Base-by-base conservation (phyloP, 2,113 vertebrate genomes). In the Rhizomys pruinosus region DNA sequence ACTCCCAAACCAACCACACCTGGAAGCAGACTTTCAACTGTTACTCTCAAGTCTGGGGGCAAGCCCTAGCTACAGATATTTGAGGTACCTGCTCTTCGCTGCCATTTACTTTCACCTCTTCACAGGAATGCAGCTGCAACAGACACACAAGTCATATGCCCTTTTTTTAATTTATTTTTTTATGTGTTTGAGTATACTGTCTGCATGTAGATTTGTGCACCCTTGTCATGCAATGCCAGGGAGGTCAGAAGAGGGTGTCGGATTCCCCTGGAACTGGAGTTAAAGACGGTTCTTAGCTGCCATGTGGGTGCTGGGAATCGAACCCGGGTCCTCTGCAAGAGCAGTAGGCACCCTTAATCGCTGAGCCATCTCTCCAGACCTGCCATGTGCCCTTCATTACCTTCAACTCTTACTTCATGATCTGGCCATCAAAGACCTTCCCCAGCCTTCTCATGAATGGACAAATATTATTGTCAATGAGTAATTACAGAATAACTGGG, bases 1-100 rank as follows among this genome's bases (percentile, higher is more conserved):
- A 87, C 98, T 98, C 73, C 73, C 98, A 98, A 90, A 96, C 13
- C 57, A 79, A 97, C 64, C 90, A 84, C 69, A 93, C 7, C 1
- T 98, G 47, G n/a, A 90, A 98, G 74, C 97, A 98, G 97, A 97
- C 44, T 44, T 89, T 98, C 81, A 94, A 37, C 63, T 98, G 98
- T 93, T 98, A 98, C 95, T 97, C 98, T 61, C 98, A 98, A 59
- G 97, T 98, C 72, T 98, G 97, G 47, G 47, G 96, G 97, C 74
- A 94, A n/a, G 1, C 97, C 98, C 63, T 98, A 98, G 98, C 90
- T 98, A 87, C 94, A 97, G 0, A 88, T 52, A 63, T 93, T 55
- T 0, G 7, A 87, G 4, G 97, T 98, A 4, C 82, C 78, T 0
- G 2, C 95, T 66, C 95, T 94, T 63, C 90, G 59, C 8, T 98